Percentiles rank a stretch among this genome's conserved stretches.
phyloP scores from a whole-genome alignment of 2,797 vertebrate species.

The Takifugu ocellatus region DNA sequence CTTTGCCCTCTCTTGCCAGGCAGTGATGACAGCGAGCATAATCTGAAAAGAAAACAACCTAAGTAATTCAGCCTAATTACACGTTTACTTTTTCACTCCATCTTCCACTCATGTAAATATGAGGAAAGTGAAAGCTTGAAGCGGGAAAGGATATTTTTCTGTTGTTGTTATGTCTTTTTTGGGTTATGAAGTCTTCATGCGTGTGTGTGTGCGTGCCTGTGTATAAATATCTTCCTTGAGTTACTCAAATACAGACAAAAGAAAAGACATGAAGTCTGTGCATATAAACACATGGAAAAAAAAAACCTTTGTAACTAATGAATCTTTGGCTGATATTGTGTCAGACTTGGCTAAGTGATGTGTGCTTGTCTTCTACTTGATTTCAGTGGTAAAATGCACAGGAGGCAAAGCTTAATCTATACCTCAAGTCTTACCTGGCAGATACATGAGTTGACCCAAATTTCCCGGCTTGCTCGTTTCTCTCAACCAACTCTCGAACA shows the following conservation, averaged over 20 bases:
- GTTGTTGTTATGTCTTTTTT: too few species aligned
- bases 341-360: too few species aligned
- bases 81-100: constrained; percentile 82
- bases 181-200: too few species aligned
- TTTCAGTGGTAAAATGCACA: not conserved
- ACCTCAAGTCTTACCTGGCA: constrained; percentile 78
- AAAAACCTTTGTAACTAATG: too few species aligned
- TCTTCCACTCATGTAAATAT: constrained; percentile 78
- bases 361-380: too few species aligned
- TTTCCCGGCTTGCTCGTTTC: constrained; percentile 76
- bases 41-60: constrained; percentile 86
- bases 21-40: constrained; percentile 79
- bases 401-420: not conserved
- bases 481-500: constrained; percentile 81
- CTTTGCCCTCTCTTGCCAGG: constrained; percentile 80
- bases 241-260: too few species aligned
- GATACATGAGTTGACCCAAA: constrained; percentile 82
- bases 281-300: too few species aligned
- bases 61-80: constrained; percentile 85
- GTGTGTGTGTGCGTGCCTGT: too few species aligned
- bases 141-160: constrained; percentile 4
- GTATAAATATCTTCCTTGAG: too few species aligned
- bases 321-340: too few species aligned
- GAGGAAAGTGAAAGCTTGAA: constrained; percentile 49
- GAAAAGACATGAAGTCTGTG: too few species aligned